Base-by-base conservation (phyloP, 2,113 vertebrate genomes). In the Nothobranchius furzeri region DNA sequence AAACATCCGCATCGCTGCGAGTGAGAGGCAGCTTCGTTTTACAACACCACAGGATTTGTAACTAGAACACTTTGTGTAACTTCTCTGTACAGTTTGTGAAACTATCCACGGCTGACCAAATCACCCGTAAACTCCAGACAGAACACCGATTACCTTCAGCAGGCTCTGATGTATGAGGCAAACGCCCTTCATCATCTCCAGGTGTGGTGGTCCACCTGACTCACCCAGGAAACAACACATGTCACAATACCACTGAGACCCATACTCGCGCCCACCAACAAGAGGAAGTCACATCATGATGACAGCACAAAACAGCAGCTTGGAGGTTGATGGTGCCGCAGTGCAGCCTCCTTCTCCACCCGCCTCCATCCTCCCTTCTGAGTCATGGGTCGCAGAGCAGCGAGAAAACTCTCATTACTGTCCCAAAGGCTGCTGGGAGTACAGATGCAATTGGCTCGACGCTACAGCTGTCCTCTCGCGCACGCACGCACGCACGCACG, bases 291-390 rank as follows among this genome's bases (percentile, higher is more conserved):
- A 45, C 10, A 10, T 45, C 68, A 70, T 37, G 14, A 72, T 71
- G 78, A 75, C 51, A 66, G 47, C 13, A 37, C 20, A 53, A 75
- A 66, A 70, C 70, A 60, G 68, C 68, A 72, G 78, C 14, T 4
- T 64, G 64, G 77, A 88, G 85, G 76, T 68, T 82, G 75, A 60
- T 15, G 70, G 58, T 84, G 72, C 61, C 52, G 73, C 85, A 85
- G 72, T 86, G 83, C 83, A 85, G 85, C 61, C 64, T 50, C 54
- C 61, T 36, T 64, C 57, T 64, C 36, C 63, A 60, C 11, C 36
- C 13, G 0, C 59, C 67, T 77, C 43, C 68, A 24, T 61, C 64
- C 76, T 54, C 70, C 70, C 48, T n/a, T 69, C 70, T 80, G 68
- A 75, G 73, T 82, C 75, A 88, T 12, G 37, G 78, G 72, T 84